These are phyloP conservation scores for Amaurobius ferox DNA, from an alignment of 2,888 invertebrate genomes.

Conservation along the genomic window DNA sequence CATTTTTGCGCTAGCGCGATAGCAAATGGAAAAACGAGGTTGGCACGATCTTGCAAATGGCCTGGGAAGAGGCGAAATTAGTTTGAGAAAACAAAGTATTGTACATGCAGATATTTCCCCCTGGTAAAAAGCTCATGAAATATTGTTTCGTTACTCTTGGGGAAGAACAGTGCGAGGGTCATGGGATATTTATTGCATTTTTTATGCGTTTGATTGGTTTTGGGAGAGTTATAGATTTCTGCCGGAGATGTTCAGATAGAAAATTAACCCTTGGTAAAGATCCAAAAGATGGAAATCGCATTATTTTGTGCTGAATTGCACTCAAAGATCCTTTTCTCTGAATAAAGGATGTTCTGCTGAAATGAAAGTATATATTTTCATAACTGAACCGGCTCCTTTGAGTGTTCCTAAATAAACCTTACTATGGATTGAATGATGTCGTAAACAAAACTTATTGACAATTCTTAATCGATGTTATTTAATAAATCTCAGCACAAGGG, in stretches of 20 bases:
- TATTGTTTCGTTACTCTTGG: conserved; percentile 50
- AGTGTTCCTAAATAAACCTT: no score
- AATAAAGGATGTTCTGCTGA: no score
- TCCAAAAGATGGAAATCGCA: no score
- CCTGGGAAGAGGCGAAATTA: conserved; percentile 42
- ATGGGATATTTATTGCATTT: neutral
- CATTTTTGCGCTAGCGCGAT: conserved; percentile 29
- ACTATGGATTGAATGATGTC: no score
- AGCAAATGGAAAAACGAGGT: conserved; percentile 61
- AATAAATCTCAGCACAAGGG: no score
- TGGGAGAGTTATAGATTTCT: neutral
- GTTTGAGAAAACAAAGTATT: conserved; percentile 65
- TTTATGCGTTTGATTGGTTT: conserved; percentile 2
- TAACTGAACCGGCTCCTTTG: no score
- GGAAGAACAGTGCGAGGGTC: neutral
- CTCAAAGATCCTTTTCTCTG: no score
- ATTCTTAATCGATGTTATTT: no score
- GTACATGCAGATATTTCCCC: conserved; percentile 18
- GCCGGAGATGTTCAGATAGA: neutral
- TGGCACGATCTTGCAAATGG: conserved; percentile 52
- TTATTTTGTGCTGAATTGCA: no score
- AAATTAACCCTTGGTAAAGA: neutral
- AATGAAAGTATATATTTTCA: no score
- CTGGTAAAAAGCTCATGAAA: conserved; percentile 27
- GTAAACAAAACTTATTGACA: no score